Percentiles rank a stretch among this genome's conserved stretches.
Conservation (phyloP, 2,888 invertebrate genomes). For the Nephrocerus scutellatus region DNA sequence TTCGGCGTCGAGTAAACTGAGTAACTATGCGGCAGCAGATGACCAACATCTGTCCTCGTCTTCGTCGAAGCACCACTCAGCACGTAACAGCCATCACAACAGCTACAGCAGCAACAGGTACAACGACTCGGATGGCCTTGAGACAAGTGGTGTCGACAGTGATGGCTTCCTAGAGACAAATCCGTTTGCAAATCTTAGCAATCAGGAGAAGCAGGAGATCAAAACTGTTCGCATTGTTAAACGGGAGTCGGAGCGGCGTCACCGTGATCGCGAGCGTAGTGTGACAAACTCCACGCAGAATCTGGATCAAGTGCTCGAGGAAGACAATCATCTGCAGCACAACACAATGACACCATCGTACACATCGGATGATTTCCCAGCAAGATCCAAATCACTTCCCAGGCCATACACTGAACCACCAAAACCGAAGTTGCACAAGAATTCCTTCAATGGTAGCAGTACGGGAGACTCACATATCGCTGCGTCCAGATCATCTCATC, state of each 20-base stretch:
- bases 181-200: constrained; percentile 54
- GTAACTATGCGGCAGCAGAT: constrained; percentile 36
- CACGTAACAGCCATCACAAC: constrained; percentile 3
- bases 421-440: constrained; percentile 22
- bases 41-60: constrained; percentile 15
- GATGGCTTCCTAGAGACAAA: constrained; percentile 44
- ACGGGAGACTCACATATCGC: constrained; percentile 12
- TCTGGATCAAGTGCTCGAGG: constrained; percentile 47
- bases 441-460: constrained; percentile 27
- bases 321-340: constrained; percentile 34
- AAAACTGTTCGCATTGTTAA: constrained; percentile 92
- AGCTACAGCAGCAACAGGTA: constrained; percentile 30
- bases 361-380: constrained; percentile 30
- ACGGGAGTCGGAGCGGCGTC: constrained; percentile 79
- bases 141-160: constrained; percentile 45
- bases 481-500: background rate
- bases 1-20: constrained; percentile 33
- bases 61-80: constrained; percentile 9
- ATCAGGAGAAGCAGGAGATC: constrained; percentile 78
- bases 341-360: constrained; percentile 26
- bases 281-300: constrained; percentile 43
- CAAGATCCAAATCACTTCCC: constrained; percentile 53
- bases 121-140: constrained; percentile 41
- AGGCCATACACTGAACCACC: constrained; percentile 45
- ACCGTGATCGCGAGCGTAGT: constrained; percentile 69